Evolutionary conservation across 2,113 vertebrate genomes (phyloP), one percentile per base, ranked within the genome.

Genomic region (Hoplias malabaricus): DNA sequence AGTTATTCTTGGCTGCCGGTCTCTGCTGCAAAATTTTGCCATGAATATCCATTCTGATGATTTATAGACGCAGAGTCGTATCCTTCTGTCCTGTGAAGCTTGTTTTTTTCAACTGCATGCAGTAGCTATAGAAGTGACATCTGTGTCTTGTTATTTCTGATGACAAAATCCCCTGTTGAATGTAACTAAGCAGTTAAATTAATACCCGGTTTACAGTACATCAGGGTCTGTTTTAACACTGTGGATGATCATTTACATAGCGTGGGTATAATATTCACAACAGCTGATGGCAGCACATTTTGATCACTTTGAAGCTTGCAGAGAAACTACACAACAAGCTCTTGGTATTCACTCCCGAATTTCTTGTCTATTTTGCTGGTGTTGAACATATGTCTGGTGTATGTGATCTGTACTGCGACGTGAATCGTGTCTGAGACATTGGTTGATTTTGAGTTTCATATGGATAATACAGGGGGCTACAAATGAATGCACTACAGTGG

Each of bases 1-100:
- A 48, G 80, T 73, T 69, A 72, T 79, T 71, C 14, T 67, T 79
- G 77, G 36, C 69, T 12, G 23, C 27, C 12, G 59, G 19, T 42
- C 54, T n/a, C 31, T 36, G 13, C 53, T 42, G 27, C 42, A 57
- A n/a, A 48, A 31, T 75, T 53, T 53, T 27, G 27, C 61, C 19
- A 25, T 61, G 62, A 66, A 80, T 27, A 46, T 77, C 57, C 53
- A 31, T 65, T 54, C 62, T 71, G 21, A 42, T 79, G 50, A 40
- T 69, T 67, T 75, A 66, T 50, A 62, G 29, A 29, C 54, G 59
- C 33, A 36, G 27, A 77, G 11, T 42, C 23, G 1, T 9, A 33
- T 25, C 13, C 38, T 42, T 25, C 31, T 25, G 14, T 10, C 69
- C 53, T 59, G 31, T 27, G 1, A 13, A 25, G 53, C 25, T 29